Conservation (phyloP, 2,888 invertebrate species). For the Gastracanthus pulcherrimus region DNA sequence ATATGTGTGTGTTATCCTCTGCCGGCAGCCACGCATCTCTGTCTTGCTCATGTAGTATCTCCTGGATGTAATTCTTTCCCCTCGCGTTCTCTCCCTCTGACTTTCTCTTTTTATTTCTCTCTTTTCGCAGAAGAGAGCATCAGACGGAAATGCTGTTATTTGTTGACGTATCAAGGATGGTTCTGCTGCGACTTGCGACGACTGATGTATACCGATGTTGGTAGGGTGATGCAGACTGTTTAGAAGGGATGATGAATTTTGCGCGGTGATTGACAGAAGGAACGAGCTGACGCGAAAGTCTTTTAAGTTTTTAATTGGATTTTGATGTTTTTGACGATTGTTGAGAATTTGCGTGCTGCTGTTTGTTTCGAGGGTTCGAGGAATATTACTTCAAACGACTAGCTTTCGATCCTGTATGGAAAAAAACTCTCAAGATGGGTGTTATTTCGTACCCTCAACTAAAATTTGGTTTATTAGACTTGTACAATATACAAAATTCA, state of each 20-base stretch:
- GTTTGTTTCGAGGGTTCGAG: too few relatives aligned
- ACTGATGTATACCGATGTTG: not conserved
- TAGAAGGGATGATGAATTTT: not conserved
- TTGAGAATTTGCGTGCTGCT: too few relatives aligned
- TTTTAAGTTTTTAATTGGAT: not conserved
- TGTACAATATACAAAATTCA: too few relatives aligned
- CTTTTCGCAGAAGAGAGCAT: not conserved
- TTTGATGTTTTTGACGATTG: not conserved
- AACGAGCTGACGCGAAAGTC: not conserved
- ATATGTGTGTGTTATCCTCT: too few relatives aligned
- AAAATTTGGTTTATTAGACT: too few relatives aligned
- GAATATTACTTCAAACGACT: too few relatives aligned
- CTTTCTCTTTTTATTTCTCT: not conserved
- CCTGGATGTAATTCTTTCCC: conserved; percentile 30
- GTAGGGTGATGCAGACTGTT: not conserved
- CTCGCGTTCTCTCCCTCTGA: not conserved
- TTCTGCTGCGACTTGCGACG: not conserved
- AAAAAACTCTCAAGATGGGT: too few relatives aligned
- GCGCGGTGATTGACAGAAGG: not conserved
- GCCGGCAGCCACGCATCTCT: not conserved
- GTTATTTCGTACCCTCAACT: too few relatives aligned
- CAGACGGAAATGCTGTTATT: not conserved
- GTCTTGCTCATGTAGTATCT: too few relatives aligned
- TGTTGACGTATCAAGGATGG: not conserved
- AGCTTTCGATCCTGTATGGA: too few relatives aligned